Conservation (phyloP, 2,888 invertebrate genomes). For the Erebia epiphron region DNA sequence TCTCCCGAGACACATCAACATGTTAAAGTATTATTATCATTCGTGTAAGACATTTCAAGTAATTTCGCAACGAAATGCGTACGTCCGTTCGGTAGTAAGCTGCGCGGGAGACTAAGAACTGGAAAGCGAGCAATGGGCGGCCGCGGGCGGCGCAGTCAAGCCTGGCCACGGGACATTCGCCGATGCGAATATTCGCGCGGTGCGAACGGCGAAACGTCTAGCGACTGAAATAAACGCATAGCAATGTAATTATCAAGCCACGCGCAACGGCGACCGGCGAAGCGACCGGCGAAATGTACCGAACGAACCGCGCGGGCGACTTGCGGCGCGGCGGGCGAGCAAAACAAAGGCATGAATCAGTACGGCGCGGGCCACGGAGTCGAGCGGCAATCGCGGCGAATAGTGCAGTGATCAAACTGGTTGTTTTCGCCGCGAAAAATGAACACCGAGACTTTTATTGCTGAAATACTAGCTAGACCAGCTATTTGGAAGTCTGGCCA, state of each 20-base stretch:
- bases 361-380: background rate
- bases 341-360: background rate
- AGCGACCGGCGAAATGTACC: slow-evolving; percentile 1
- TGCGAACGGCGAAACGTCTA: slow-evolving; percentile 1
- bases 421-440: background rate
- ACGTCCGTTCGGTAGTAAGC: too few relatives aligned
- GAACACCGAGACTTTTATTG: background rate
- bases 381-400: background rate
- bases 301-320: background rate
- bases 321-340: background rate
- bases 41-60: too few relatives aligned
- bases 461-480: too few relatives aligned
- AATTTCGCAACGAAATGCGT: too few relatives aligned
- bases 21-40: too few relatives aligned
- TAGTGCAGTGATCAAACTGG: background rate
- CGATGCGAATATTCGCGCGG: background rate
- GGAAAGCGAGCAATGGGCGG: too few relatives aligned
- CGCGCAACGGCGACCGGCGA: background rate
- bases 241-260: background rate
- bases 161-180: background rate
- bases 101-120: too few relatives aligned
- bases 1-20: too few relatives aligned
- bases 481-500: too few relatives aligned
- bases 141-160: too few relatives aligned
- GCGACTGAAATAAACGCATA: background rate